Base-by-base conservation (phyloP, 2,113 vertebrate species). In the Sylvicapra grimmia region DNA sequence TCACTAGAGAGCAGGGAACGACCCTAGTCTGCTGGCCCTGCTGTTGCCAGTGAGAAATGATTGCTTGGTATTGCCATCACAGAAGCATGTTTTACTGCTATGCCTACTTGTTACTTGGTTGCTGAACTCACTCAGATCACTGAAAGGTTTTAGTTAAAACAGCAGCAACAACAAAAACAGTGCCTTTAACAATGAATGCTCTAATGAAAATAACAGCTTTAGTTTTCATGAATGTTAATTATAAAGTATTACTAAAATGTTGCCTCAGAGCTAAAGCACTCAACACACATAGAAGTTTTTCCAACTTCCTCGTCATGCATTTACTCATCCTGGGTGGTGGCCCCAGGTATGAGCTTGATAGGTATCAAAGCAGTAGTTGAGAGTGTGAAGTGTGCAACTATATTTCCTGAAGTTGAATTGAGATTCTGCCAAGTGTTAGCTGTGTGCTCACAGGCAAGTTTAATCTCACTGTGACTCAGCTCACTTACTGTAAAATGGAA, bases 191-290 rank as follows among this genome's bases (percentile, higher is more conserved):
- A 89, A 75, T 68, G 21, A 80, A 91, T 92, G 44, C 18, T 11
- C 75, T 86, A 68, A 85, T 89, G n/a, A 95, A 94, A 96, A 86
- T 53, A 91, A 90, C 25, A 82, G 11, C 13, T 86, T 97, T 68
- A 12, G 31, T 84, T 89, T 94, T 84, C 33, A 86, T 58, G 85
- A 87, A 85, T 29, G 14, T 49, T 59, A 51, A 83, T 8, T 25
- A 77, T 47, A 84, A 75, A 95, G 86, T 61, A 6, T 77, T 53
- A 68, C 63, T 58, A 88, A 92, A 95, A 51, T 29, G 88, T 96
- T 87, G 40, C 33, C 47, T 92, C 86, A 87, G n/a, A 96, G 51
- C 5, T 49, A 13, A 75, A 96, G 29, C 5, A 56, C 4, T 89
- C n/a, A 15, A 53, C 6, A n/a, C 25, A 59, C 15, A 19, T 4